Evolutionary conservation across 1,140 invertebrate species (phyloP), one percentile per base, ranked within the genome.

Genomic region (Drosophila nikananu): DNA sequence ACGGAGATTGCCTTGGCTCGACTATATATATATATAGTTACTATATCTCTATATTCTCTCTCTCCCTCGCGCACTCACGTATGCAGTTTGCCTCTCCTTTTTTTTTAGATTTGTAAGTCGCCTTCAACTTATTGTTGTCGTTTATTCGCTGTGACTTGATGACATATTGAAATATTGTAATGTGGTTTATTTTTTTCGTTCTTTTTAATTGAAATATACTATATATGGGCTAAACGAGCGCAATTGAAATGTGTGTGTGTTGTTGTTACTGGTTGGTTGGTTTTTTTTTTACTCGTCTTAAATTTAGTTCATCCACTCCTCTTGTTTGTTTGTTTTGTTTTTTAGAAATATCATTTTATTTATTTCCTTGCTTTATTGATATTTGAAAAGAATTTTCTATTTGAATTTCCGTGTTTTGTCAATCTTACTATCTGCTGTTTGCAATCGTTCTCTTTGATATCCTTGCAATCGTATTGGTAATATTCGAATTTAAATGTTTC

Each of bases 311-410:
- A 48, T 64, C 9, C 63, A 48, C 76, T 51, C 61, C 44, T 48
- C 58, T 65, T 71, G 86, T 32, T 52, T 52, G 77, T 52, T 27
- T 27, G 23, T 81, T 52, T 35, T 54, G 37, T 55, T 35, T 54
- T 55, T 55, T 32, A 86, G 80, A 68, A 86, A 86, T 81, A 74
- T 78, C 65, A 55, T 63, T 77, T 58, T 65, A 55, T 66, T 81
- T 55, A 52, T 71, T 46, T 68, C 66, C 49, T 86, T 89, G 89
- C 86, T 86, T 89, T 89, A 90, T 90, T 90, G 86, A 90, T 90
- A 90, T 90, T 82, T 91, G 81, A 81, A 83, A 89, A 91, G 86
- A 83, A 89, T 89, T 89, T 70, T 84, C 86, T 89, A 89, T 79
- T 80, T 89, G 51, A 79, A 81, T 84, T 86, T 77, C 65, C 41